Base-by-base conservation (phyloP, 2,797 vertebrate genomes). In the Sebastes baramenuke region DNA sequence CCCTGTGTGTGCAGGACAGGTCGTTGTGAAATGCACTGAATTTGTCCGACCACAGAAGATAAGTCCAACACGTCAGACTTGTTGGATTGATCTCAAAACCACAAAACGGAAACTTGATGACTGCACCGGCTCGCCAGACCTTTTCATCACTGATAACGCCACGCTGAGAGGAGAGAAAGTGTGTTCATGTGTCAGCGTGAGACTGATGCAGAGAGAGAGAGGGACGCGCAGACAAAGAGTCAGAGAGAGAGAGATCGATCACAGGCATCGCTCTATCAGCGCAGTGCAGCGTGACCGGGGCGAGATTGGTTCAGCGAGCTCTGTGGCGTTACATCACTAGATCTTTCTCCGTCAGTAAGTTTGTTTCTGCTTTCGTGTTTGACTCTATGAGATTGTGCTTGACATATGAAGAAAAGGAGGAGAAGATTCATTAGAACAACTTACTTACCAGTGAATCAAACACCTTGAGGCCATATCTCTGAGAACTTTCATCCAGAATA, bases 401-500 rank as follows among this genome's bases (percentile, higher is more conserved):
- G 62, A 81, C 55, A 29, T 11, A 24, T 11, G 32, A n/a, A 29
- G 22, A 12, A 18, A 34, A 52, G 32, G 8, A 30, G 42, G 58
- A 54, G 36, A 38, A 38, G 8, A 34, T 18, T 22, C 4, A 25
- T 56, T 13, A 34, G 2, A 14, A 58, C 16, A 52, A 42, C 5
- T 2, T 91, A 99, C 99, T 4, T 90, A 99, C 99, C 96, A 99
- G 96, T 75, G 96, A 98, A 87, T 99, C 98, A 86, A 99, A 99
- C 62, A 99, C 98, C 92, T 99, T 99, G 9, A 98, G 97, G 3
- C 97, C 97, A 54, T 98, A 99, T 94, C 97, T 97, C 90, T 98
- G 98, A 60, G 98, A 96, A 86, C 97, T 99, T 94, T 99, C 99
- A 72, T 99, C 98, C 89, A 99, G 95, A 94, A 99, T 99, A 11